These are phyloP conservation scores for Drosophila navojoa DNA, from an alignment of 1,140 invertebrate genomes.

Conservation along the genomic window DNA sequence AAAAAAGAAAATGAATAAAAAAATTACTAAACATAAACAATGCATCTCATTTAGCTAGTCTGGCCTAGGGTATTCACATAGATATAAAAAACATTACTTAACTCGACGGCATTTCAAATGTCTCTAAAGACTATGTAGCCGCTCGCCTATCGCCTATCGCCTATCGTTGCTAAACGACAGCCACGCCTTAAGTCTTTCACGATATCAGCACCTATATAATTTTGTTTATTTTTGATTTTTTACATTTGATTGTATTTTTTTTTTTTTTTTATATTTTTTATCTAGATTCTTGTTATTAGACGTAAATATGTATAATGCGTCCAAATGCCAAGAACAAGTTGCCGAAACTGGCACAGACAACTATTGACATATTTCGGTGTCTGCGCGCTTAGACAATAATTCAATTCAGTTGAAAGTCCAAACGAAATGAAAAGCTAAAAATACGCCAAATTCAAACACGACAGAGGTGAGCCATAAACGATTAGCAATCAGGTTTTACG, in stretches of 20 bases:
- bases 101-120: constrained; percentile 30
- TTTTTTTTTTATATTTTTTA: neutral
- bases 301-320: constrained; percentile 24
- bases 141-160: constrained; percentile 24
- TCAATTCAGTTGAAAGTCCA: constrained; percentile 53
- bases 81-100: constrained; percentile 24
- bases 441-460: constrained; percentile 61
- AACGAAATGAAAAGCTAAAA: constrained; percentile 63
- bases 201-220: constrained; percentile 24
- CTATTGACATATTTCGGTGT: constrained; percentile 62
- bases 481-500: constrained; percentile 68
- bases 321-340: constrained; percentile 12
- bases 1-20: neutral
- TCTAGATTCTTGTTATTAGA: constrained; percentile 23
- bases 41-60: neutral
- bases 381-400: constrained; percentile 65
- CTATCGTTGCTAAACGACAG: constrained; percentile 32
- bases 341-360: constrained; percentile 56
- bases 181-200: constrained; percentile 32
- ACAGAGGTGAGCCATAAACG: constrained; percentile 65
- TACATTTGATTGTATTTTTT: constrained; percentile 1
- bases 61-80: constrained; percentile 5
- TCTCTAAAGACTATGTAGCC: constrained; percentile 13
- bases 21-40: neutral
- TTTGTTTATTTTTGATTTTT: constrained; percentile 6